Conservation (phyloP, 2,888 invertebrate genomes). For the Hybos culiciformis region DNA sequence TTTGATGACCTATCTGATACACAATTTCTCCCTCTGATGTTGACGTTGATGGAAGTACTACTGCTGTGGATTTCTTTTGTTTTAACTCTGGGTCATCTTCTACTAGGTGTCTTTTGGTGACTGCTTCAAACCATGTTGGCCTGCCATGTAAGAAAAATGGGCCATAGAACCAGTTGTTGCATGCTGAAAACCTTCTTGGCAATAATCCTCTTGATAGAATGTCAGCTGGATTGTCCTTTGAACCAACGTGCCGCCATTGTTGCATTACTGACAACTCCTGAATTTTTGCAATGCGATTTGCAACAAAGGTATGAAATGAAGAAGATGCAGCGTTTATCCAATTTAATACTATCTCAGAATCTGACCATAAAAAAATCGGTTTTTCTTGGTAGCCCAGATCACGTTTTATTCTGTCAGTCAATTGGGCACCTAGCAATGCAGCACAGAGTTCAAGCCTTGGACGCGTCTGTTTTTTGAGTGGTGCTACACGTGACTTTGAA, state of each 20-base stretch:
- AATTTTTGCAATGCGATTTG: conserved; percentile 7
- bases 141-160: too few species aligned
- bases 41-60: background rate
- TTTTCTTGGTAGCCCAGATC: too few species aligned
- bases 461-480: conserved; percentile 3
- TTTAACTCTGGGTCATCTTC: too few species aligned
- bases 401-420: too few species aligned
- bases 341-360: too few species aligned
- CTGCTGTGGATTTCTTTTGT: background rate
- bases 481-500: conserved; percentile 11
- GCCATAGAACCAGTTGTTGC: conserved; percentile 3
- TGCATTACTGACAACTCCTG: conserved; percentile 2
- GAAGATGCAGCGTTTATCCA: too few species aligned
- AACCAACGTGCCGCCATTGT: conserved; percentile 7
- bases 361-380: too few species aligned
- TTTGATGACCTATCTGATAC: too few species aligned
- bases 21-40: too few species aligned
- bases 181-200: too few species aligned
- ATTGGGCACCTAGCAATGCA: conserved; percentile 5
- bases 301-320: too few species aligned
- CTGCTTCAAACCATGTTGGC: background rate
- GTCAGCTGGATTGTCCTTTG: conserved; percentile 10
- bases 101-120: background rate
- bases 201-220: conserved; percentile 3
- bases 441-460: conserved; percentile 9